These are phyloP conservation scores for Adelognathus sp. DNA, from an alignment of 2,888 invertebrate species.

Conservation along the genomic window DNA sequence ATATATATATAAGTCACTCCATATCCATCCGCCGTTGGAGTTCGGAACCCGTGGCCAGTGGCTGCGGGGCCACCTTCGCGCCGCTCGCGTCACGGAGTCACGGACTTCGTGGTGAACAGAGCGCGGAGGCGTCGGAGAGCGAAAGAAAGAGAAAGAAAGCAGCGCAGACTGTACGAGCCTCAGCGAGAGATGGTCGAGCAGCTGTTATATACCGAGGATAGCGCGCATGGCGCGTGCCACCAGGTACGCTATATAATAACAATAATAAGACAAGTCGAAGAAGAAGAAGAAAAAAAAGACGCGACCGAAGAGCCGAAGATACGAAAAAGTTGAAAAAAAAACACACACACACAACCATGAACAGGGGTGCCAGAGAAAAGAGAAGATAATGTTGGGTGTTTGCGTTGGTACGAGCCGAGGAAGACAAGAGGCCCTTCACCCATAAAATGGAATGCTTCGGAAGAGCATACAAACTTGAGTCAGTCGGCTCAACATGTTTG, in stretches of 20 bases:
- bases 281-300: not conserved
- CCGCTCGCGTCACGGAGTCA: slow-evolving; percentile 54
- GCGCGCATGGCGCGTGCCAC: slow-evolving; percentile 80
- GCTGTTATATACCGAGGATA: slow-evolving; percentile 74
- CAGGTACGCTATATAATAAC: slow-evolving; percentile 74
- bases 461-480: too few relatives aligned
- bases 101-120: slow-evolving; percentile 35
- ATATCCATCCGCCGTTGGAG: slow-evolving; percentile 31
- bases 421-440: slow-evolving; percentile 49
- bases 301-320: not conserved
- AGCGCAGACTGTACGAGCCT: slow-evolving; percentile 21
- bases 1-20: not conserved
- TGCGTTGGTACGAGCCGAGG: slow-evolving; percentile 70
- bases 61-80: slow-evolving; percentile 49
- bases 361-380: slow-evolving; percentile 3
- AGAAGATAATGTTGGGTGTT: slow-evolving; percentile 77
- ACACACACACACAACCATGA: slow-evolving; percentile 60
- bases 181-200: slow-evolving; percentile 67
- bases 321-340: slow-evolving; percentile 71
- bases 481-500: too few relatives aligned
- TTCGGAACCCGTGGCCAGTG: slow-evolving; percentile 38
- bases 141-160: slow-evolving; percentile 22
- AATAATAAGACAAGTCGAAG: slow-evolving; percentile 33
- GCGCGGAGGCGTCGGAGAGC: slow-evolving; percentile 17
- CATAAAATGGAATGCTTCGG: too few relatives aligned